Conservation (phyloP, 92 coral and sea anemone species). For the Porites evermanni region DNA sequence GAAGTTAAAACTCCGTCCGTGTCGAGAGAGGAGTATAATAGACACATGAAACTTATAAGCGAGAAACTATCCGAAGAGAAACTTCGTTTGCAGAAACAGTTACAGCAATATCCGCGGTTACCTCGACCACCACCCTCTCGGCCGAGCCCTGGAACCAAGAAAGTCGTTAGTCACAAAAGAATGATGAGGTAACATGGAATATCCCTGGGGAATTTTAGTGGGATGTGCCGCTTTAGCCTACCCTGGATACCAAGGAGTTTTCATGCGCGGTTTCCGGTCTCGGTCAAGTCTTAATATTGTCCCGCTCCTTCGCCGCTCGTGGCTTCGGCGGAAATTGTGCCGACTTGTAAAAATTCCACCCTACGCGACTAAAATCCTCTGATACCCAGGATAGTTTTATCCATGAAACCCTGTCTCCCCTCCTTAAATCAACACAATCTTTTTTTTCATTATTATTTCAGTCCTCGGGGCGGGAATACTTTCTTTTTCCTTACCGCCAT, state of each 20-base stretch:
- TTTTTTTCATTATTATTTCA: too few relatives aligned
- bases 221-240: not conserved
- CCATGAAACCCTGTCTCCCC: too few relatives aligned
- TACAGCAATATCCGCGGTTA: conserved; percentile 58
- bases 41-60: conserved; percentile 86
- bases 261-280: too few relatives aligned
- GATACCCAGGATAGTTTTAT: too few relatives aligned
- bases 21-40: conserved; percentile 89
- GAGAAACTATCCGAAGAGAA: conserved; percentile 86
- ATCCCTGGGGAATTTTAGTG: not conserved
- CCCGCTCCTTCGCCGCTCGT: too few relatives aligned
- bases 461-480: too few relatives aligned
- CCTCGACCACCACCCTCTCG: conserved; percentile 95
- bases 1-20: conserved; percentile 46
- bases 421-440: too few relatives aligned
- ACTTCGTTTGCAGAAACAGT: conserved; percentile 58
- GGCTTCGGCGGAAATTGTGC: too few relatives aligned
- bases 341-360: too few relatives aligned
- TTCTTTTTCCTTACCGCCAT: too few relatives aligned
- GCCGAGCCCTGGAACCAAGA: conserved; percentile 72
- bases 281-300: too few relatives aligned
- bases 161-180: conserved; percentile 79
- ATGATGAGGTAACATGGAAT: conserved; percentile 74
- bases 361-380: too few relatives aligned
- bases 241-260: not conserved